Evolutionary conservation across 2,888 invertebrate species (phyloP).

Genomic region (Neoitamus cyanurus): DNA sequence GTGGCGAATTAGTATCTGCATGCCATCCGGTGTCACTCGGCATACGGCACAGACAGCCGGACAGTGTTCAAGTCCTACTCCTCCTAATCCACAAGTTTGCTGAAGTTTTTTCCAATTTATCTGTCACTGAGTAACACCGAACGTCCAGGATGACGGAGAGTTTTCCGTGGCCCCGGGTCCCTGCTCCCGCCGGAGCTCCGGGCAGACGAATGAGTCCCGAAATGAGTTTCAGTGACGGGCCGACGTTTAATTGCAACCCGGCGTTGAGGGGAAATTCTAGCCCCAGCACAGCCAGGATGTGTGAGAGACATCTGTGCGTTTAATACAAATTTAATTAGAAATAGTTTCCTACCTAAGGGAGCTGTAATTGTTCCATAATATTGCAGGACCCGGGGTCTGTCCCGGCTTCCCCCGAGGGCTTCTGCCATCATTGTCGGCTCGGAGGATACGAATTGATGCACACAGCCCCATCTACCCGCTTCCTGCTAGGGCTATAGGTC

Average conservation of each 20-base stretch:
- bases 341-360: conserved; percentile 46
- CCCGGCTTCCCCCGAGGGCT: conserved; percentile 10
- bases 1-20: conserved; percentile 34
- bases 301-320: conserved; percentile 51
- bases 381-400: background rate
- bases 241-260: conserved; percentile 44
- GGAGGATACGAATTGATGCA: background rate
- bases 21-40: conserved; percentile 27
- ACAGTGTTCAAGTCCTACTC: background rate
- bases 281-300: conserved; percentile 33
- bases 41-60: conserved; percentile 10
- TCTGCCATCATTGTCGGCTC: conserved; percentile 22
- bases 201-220: conserved; percentile 30
- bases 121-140: conserved; percentile 49
- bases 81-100: conserved; percentile 41
- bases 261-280: conserved; percentile 1
- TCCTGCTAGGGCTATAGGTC: background rate
- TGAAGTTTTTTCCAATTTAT: conserved; percentile 50
- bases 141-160: conserved; percentile 41
- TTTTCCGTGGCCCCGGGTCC: conserved; percentile 23
- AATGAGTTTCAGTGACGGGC: conserved; percentile 11
- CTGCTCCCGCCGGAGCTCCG: background rate
- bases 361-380: conserved; percentile 37
- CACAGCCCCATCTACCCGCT: background rate
- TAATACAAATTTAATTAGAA: conserved; percentile 53